Conservation (phyloP, 2,888 invertebrate genomes). For the Andricus curvator region DNA sequence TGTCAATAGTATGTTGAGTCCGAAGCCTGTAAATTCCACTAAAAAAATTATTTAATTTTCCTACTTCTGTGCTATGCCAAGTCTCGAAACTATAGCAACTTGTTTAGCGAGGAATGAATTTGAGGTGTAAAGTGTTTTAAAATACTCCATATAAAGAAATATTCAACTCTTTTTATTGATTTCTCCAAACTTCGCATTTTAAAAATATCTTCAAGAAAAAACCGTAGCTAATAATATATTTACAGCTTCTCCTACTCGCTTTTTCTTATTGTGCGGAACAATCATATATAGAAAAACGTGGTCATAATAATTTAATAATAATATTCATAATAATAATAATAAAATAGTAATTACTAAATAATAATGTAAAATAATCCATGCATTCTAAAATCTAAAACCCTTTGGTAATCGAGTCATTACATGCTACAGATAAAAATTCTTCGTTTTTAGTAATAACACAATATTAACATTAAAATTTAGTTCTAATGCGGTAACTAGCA, state of each 20-base stretch:
- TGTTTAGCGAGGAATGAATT: not conserved
- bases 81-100: not conserved
- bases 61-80: not conserved
- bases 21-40: not conserved
- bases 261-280: not conserved
- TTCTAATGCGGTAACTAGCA: not conserved
- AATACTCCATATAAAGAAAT: not conserved
- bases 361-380: not conserved
- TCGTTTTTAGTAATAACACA: not conserved
- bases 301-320: not conserved
- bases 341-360: not conserved
- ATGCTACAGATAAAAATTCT: not conserved
- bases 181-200: constrained; percentile 1
- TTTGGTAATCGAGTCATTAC: not conserved
- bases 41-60: not conserved
- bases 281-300: not conserved
- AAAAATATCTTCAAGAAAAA: not conserved
- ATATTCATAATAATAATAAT: not conserved
- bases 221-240: not conserved
- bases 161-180: constrained; percentile 1
- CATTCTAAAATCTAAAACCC: not conserved
- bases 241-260: not conserved
- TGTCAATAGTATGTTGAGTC: too few relatives aligned
- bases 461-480: not conserved
- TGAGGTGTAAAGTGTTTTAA: not conserved